A percentile compares a stretch with the other conserved stretches of the same genome.
Evolutionary conservation across 2,797 vertebrate genomes (phyloP).

Genomic region (Uromys caudimaculatus): DNA sequence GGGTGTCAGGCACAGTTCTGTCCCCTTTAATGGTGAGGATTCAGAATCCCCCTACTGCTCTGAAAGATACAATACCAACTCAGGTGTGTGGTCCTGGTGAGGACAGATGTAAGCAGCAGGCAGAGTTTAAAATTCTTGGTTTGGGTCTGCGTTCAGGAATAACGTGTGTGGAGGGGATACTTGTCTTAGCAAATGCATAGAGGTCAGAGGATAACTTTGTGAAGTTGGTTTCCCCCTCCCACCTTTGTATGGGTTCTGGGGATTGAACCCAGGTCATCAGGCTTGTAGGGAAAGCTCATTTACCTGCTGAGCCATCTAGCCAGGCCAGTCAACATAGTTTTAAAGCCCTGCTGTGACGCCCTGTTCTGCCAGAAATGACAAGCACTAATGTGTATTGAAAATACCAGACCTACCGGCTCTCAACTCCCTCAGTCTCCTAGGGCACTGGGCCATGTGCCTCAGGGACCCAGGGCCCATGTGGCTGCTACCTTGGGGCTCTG

Average conservation of each 20-base stretch:
- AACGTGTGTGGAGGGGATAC: background rate
- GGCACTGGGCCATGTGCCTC: rapidly evolving
- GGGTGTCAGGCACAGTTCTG: background rate
- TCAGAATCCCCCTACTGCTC: rapidly evolving
- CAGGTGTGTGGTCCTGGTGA: rapidly evolving
- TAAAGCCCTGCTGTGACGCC: background rate
- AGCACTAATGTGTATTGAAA: background rate
- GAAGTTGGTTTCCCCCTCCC: background rate
- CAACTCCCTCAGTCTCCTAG: background rate
- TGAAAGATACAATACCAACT: rapidly evolving
- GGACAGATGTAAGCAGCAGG: rapidly evolving
- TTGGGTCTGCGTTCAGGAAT: background rate
- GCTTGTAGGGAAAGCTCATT: background rate
- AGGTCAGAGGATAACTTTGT: background rate
- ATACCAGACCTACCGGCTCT: background rate
- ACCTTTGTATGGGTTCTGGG: background rate
- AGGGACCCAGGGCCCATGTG: background rate
- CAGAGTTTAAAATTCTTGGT: rapidly evolving
- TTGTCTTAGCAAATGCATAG: background rate
- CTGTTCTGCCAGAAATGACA: background rate
- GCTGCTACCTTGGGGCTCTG: background rate
- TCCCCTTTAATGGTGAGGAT: background rate
- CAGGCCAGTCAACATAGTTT: background rate
- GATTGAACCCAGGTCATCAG: no score
- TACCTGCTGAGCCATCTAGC: background rate